Evolutionary conservation across 2,113 vertebrate genomes (phyloP).

Genomic region (Puma concolor): DNA sequence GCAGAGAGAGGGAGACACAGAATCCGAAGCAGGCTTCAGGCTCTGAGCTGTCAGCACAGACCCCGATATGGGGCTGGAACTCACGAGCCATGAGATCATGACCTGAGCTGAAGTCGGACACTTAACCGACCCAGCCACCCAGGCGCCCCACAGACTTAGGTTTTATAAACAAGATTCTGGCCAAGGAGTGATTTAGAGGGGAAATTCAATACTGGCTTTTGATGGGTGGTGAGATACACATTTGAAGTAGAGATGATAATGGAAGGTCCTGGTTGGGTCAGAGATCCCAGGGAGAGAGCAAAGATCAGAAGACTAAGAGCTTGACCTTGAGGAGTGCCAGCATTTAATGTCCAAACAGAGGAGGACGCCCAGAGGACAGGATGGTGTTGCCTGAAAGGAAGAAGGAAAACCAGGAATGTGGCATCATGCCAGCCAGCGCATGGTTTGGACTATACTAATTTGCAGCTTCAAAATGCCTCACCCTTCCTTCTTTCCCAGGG

Average conservation of each 20-base stretch:
- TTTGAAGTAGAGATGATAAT: neutral
- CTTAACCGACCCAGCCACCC: no score
- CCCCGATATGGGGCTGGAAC: no score
- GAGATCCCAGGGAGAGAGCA: neutral
- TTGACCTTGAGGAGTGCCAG: neutral
- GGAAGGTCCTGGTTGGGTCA: neutral
- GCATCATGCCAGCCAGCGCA: fast-evolving
- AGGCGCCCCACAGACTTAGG: neutral
- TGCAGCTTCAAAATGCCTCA: neutral
- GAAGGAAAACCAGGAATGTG: neutral
- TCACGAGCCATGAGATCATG: no score
- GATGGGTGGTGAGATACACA: neutral
- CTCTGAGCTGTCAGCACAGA: no score
- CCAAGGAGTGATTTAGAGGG: neutral
- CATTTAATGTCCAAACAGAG: neutral
- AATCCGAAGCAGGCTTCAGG: no score
- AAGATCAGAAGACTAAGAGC: neutral
- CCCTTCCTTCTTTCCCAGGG: conserved; percentile 82
- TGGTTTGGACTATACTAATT: neutral
- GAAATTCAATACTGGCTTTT: neutral
- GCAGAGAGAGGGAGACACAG: no score
- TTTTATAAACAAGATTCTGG: neutral
- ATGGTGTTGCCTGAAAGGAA: neutral
- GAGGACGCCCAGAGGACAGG: neutral
- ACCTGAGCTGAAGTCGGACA: no score